phyloP scores from a whole-genome alignment of 2,888 invertebrate species.

The Spisula solida region DNA sequence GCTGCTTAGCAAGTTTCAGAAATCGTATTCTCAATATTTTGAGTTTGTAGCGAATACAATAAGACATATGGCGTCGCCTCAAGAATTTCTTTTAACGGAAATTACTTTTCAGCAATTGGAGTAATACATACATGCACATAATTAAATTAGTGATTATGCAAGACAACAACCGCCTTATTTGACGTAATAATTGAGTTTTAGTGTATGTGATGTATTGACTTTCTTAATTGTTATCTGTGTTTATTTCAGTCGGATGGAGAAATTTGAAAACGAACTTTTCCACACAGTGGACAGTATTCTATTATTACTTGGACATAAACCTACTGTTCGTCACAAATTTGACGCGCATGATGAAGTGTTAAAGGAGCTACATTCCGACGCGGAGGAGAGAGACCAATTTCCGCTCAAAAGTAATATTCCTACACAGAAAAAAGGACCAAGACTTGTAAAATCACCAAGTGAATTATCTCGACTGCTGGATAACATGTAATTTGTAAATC shows the following conservation, averaged over 20 bases:
- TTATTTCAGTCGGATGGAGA: slow-evolving; percentile 85
- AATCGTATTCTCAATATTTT: too few species aligned
- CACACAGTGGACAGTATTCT: slow-evolving; percentile 86
- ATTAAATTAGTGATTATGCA: too few species aligned
- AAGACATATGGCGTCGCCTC: too few species aligned
- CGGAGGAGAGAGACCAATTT: slow-evolving; percentile 20
- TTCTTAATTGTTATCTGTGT: too few species aligned
- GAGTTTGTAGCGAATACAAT: too few species aligned
- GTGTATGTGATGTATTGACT: background rate
- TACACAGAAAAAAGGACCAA: slow-evolving; percentile 72
- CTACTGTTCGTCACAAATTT: slow-evolving; percentile 55
- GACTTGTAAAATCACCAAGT: slow-evolving; percentile 78
- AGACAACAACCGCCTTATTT: too few species aligned
- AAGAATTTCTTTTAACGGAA: too few species aligned
- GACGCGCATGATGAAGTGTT: background rate
- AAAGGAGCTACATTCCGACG: slow-evolving; percentile 23
- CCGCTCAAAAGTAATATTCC: slow-evolving; percentile 26
- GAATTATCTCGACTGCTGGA: slow-evolving; percentile 75
- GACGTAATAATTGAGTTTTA: too few species aligned
- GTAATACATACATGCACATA: too few species aligned
- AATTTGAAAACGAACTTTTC: slow-evolving; percentile 85
- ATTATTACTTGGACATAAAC: slow-evolving; percentile 84
- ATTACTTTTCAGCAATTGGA: too few species aligned
- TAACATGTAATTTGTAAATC: slow-evolving; percentile 64
- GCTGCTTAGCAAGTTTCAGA: too few species aligned